These are phyloP conservation scores for Muntiacus muntjak DNA, from an alignment of 2,113 vertebrate genomes.

Conservation along the genomic window DNA sequence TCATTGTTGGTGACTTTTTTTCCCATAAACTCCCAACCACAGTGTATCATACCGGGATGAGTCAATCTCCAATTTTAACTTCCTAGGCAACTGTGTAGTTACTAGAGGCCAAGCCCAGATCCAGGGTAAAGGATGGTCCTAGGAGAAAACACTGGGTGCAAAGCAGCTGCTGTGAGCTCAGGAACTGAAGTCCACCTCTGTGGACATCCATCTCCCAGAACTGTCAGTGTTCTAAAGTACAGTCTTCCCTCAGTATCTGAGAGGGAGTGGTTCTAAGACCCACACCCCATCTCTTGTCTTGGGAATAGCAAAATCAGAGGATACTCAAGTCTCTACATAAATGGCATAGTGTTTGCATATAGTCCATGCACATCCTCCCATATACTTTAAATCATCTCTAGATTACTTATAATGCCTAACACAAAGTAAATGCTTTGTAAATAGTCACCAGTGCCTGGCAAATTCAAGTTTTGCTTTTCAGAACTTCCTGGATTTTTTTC, in stretches of 20 bases:
- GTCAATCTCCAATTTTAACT: background rate
- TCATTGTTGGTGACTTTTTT: background rate
- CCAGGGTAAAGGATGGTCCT: background rate
- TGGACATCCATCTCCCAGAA: rapidly evolving
- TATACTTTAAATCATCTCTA: background rate
- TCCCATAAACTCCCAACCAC: background rate
- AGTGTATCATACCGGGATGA: background rate
- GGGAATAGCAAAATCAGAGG: background rate
- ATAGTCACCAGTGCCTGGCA: background rate
- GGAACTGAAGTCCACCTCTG: background rate
- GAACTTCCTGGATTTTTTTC: background rate
- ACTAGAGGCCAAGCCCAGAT: background rate
- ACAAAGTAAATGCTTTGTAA: background rate
- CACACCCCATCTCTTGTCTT: rapidly evolving
- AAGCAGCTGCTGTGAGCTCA: background rate
- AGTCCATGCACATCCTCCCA: background rate
- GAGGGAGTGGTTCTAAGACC: background rate
- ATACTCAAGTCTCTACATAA: background rate
- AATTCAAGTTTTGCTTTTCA: background rate
- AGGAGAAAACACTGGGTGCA: background rate
- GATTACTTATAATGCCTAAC: background rate
- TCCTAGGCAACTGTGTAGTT: background rate
- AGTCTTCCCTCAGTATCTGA: background rate
- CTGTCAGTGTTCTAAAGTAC: background rate
- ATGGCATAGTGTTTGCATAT: background rate